phyloP scores from a whole-genome alignment of 1,140 invertebrate species.

The Drosophila cardini region DNA sequence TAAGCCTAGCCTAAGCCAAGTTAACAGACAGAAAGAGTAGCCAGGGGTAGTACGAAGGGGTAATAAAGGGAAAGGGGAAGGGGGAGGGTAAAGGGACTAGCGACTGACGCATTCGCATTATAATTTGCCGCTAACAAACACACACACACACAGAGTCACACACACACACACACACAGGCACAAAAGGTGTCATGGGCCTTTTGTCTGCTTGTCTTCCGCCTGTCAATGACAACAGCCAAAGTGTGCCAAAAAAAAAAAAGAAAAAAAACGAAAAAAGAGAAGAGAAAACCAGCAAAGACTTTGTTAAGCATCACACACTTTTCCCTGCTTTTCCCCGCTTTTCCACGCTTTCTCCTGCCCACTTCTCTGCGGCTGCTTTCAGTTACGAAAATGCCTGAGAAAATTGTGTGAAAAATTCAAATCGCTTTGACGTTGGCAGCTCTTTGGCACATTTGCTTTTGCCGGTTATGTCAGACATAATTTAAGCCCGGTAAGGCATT shows the following conservation, averaged over 20 bases:
- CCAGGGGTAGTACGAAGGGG: too few relatives aligned
- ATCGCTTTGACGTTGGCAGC: conserved; percentile 58
- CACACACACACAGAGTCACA: conserved; percentile 8
- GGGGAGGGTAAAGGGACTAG: not conserved
- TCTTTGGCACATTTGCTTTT: conserved; percentile 62
- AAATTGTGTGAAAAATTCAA: conserved; percentile 81
- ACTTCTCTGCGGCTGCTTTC: not conserved
- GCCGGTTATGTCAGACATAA: conserved; percentile 74
- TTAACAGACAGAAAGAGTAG: conserved; percentile 1
- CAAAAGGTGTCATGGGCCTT: conserved; percentile 76
- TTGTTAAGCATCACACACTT: conserved; percentile 56
- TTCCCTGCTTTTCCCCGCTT: too few relatives aligned
- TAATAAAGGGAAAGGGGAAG: too few relatives aligned
- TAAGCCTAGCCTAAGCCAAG: conserved; percentile 34
- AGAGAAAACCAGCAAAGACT: conserved; percentile 57
- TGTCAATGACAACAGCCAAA: conserved; percentile 76
- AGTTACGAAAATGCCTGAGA: conserved; percentile 43
- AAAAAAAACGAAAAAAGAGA: conserved; percentile 26
- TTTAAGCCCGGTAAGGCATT: conserved; percentile 69
- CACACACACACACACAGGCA: conserved; percentile 28
- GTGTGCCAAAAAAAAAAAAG: conserved; percentile 59
- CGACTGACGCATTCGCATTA: conserved; percentile 64
- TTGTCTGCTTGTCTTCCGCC: conserved; percentile 66
- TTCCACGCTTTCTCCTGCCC: too few relatives aligned
- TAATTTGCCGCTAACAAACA: conserved; percentile 60